phyloP scores from a whole-genome alignment of 2,888 invertebrate species.

The Cephus spinipes region DNA sequence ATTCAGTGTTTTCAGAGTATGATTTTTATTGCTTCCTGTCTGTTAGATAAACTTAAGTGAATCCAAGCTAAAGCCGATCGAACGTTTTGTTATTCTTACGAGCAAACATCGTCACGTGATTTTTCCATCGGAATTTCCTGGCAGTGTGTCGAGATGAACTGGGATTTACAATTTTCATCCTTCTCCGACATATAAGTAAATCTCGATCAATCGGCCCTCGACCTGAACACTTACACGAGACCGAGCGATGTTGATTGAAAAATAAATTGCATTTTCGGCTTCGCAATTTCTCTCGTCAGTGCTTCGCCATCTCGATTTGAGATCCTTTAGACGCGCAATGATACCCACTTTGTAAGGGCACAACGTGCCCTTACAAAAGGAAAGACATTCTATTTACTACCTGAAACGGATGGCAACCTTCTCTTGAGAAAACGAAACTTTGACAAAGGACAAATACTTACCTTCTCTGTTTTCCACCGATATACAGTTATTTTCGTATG shows the following conservation, averaged over 20 bases:
- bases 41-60: neutral
- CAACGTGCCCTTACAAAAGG: neutral
- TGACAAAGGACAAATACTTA: neutral
- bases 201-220: neutral
- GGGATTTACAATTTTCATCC: neutral
- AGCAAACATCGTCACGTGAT: neutral
- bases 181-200: neutral
- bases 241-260: neutral
- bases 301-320: neutral
- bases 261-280: neutral
- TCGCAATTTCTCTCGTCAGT: neutral
- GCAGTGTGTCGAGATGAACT: neutral
- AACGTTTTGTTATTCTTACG: neutral
- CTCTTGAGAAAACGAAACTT: neutral
- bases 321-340: neutral
- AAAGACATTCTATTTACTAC: neutral
- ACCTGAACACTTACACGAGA: neutral
- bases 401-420: neutral
- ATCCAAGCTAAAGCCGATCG: neutral
- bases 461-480: neutral
- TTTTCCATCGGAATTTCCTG: neutral
- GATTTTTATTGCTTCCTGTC: neutral
- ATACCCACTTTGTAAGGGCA: neutral
- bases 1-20: neutral
- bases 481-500: neutral